A percentile compares a stretch with the other conserved stretches of the same genome.
Conservation (phyloP, 1,140 invertebrate genomes). For the Drosophila busckii region DNA sequence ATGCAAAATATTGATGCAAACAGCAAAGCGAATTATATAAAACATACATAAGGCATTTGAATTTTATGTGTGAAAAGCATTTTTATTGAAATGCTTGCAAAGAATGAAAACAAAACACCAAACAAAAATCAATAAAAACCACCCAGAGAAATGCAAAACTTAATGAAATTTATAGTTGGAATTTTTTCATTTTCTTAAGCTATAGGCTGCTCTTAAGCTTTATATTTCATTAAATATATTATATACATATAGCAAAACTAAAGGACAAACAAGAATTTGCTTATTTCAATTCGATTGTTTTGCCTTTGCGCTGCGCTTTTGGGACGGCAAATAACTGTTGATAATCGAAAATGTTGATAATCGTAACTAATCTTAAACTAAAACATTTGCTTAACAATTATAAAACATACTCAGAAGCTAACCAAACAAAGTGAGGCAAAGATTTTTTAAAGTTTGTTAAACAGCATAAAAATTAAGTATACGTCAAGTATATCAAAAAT, state of each 20-base stretch:
- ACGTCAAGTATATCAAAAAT: no score
- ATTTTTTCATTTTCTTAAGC: constrained; percentile 22
- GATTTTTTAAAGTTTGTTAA: no score
- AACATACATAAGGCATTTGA: constrained; percentile 47
- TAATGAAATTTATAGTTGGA: constrained; percentile 35
- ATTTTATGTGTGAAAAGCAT: constrained; percentile 45
- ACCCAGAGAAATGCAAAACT: constrained; percentile 15
- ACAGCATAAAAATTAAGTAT: no score
- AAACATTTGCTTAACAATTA: constrained; percentile 19
- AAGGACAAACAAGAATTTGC: not conserved
- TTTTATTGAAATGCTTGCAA: constrained; percentile 71
- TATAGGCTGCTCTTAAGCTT: no score
- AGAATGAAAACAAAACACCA: constrained; percentile 5
- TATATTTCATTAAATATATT: not conserved
- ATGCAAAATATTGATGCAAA: no score
- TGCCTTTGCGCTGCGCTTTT: constrained; percentile 24
- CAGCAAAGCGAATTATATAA: no score
- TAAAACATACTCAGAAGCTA: constrained; percentile 1
- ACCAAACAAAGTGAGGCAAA: no score
- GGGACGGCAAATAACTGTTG: constrained; percentile 37
- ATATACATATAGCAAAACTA: constrained; percentile 10
- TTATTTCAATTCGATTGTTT: constrained; percentile 28
- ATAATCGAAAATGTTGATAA: constrained; percentile 58
- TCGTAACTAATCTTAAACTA: constrained; percentile 10
- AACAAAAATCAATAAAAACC: constrained; percentile 11